These are phyloP conservation scores for Takifugu ocellatus DNA, from an alignment of 2,797 vertebrate species.

Conservation along the genomic window DNA sequence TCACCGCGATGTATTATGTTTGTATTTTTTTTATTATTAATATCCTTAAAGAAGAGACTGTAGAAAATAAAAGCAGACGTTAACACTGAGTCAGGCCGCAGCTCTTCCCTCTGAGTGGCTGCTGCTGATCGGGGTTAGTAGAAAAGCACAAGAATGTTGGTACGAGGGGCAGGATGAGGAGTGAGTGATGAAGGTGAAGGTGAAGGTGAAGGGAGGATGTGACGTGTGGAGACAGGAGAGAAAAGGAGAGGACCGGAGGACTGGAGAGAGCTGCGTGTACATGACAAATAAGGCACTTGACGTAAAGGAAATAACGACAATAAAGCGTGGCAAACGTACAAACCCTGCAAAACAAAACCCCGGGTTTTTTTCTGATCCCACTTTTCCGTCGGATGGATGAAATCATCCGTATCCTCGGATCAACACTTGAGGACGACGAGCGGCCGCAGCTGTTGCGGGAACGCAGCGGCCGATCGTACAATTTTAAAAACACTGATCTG, in stretches of 20 bases:
- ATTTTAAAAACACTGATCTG: conserved; percentile 17
- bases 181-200: conserved; percentile 11
- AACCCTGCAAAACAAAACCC: too few species aligned
- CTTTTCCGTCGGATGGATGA: conserved; percentile 46
- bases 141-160: conserved; percentile 37
- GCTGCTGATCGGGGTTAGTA: conserved; percentile 64
- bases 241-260: conserved; percentile 39
- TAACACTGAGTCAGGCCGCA: conserved; percentile 67
- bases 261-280: conserved; percentile 43
- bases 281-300: conserved; percentile 74
- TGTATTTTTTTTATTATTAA: conserved; percentile 64
- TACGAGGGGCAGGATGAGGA: conserved; percentile 40
- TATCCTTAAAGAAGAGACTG: conserved; percentile 57
- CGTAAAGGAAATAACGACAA: conserved; percentile 34
- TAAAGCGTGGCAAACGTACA: conserved; percentile 38
- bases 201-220: conserved; percentile 17
- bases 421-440: conserved; percentile 16
- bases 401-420: conserved; percentile 54
- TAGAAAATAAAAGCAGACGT: conserved; percentile 49
- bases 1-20: conserved; percentile 56
- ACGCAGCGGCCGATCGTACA: conserved; percentile 26
- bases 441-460: conserved; percentile 1
- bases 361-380: conserved; percentile 16
- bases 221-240: conserved; percentile 35
- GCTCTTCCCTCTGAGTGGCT: conserved; percentile 51